phyloP scores from a whole-genome alignment of 1,140 invertebrate genomes.

The Zaprionus capensis region DNA sequence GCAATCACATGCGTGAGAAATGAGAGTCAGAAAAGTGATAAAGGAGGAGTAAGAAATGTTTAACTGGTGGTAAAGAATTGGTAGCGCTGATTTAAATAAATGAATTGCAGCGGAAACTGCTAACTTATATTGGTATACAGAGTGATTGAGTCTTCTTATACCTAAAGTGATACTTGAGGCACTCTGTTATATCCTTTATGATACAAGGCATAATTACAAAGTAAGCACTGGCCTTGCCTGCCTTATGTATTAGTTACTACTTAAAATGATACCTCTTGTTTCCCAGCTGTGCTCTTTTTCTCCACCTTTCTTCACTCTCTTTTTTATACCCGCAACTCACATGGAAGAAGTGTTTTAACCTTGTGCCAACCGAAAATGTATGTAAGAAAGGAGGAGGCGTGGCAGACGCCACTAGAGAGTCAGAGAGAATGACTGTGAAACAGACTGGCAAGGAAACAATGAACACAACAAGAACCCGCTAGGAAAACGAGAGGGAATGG shows the following conservation, averaged over 20 bases:
- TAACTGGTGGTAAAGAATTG: not conserved
- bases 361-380: too few relatives aligned
- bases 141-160: not conserved
- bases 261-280: too few relatives aligned
- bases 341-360: too few relatives aligned
- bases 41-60: not conserved
- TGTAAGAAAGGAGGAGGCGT: too few relatives aligned
- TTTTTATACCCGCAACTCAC: too few relatives aligned
- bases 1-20: not conserved
- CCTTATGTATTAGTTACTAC: too few relatives aligned
- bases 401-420: not conserved
- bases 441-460: constrained; percentile 1
- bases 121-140: not conserved
- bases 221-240: too few relatives aligned
- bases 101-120: not conserved
- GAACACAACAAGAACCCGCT: constrained; percentile 17
- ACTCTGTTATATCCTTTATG: not conserved
- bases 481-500: constrained; percentile 4
- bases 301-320: too few relatives aligned
- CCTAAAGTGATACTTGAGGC: not conserved
- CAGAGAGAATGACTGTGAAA: constrained; percentile 21
- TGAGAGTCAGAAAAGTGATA: not conserved
- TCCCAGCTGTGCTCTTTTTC: too few relatives aligned
- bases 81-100: not conserved
- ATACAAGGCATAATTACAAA: too few relatives aligned